phyloP scores from a whole-genome alignment of 2,888 invertebrate species.

The Trachelus tabidus region DNA sequence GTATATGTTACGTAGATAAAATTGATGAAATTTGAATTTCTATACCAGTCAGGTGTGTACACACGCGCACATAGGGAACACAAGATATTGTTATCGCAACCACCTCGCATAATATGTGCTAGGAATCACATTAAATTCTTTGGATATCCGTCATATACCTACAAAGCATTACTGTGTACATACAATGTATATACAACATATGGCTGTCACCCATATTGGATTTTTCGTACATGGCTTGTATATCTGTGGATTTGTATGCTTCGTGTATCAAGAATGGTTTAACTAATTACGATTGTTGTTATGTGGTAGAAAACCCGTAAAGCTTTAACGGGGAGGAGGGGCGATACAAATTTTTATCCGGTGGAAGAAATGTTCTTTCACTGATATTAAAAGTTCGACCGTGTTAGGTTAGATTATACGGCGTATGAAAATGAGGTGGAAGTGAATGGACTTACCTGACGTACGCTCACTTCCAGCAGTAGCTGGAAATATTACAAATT shows the following conservation, averaged over 20 bases:
- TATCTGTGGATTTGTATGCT: too few species aligned
- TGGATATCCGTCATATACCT: not conserved
- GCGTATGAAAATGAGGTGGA: not conserved
- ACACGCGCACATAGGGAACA: too few species aligned
- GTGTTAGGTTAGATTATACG: not conserved
- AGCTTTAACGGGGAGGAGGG: not conserved
- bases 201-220: too few species aligned
- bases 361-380: not conserved
- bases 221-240: too few species aligned
- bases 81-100: too few species aligned
- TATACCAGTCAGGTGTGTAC: not conserved
- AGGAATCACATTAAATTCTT: not conserved
- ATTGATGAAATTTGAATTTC: not conserved
- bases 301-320: too few species aligned
- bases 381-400: not conserved
- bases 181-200: not conserved
- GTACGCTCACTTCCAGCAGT: constrained; percentile 19
- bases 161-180: not conserved
- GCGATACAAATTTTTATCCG: too few species aligned
- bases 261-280: too few species aligned
- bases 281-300: too few species aligned
- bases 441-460: constrained; percentile 15
- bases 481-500: constrained; percentile 36
- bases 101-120: not conserved
- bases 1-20: not conserved